Evolutionary conservation across 2,888 invertebrate species (phyloP).

Genomic region (Dynastes grantii): DNA sequence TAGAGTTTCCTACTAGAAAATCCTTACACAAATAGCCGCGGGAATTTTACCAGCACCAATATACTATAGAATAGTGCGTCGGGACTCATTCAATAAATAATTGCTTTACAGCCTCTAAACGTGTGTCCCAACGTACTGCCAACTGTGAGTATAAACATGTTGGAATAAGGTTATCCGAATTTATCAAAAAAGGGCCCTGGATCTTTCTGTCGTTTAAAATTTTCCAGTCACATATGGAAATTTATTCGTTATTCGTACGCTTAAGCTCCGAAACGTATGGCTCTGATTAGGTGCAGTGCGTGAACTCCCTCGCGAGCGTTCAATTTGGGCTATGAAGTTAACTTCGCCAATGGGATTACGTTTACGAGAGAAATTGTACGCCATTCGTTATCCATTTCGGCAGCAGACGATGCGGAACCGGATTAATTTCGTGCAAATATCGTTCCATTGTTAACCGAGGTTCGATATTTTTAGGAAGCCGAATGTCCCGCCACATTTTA

Average conservation of each 20-base stretch:
- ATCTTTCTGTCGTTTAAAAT: background rate
- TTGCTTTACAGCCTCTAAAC: too few species aligned
- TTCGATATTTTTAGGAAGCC: conserved; percentile 4
- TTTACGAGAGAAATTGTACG: background rate
- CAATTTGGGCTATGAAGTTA: conserved; percentile 8
- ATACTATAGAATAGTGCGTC: too few species aligned
- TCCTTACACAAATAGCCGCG: too few species aligned
- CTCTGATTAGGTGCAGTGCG: background rate
- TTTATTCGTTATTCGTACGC: background rate
- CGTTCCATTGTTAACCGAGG: conserved; percentile 2
- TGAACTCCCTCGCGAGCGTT: background rate
- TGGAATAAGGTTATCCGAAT: too few species aligned
- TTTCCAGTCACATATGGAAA: background rate
- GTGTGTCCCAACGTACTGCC: too few species aligned
- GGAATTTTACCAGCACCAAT: too few species aligned
- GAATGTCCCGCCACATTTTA: background rate
- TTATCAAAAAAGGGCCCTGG: too few species aligned
- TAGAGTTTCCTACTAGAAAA: too few species aligned
- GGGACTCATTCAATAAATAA: too few species aligned
- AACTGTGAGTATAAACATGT: too few species aligned
- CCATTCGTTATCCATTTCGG: conserved; percentile 14
- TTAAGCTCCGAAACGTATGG: background rate
- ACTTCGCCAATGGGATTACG: conserved; percentile 23
- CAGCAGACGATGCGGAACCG: background rate
- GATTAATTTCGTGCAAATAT: conserved; percentile 7